Evolutionary conservation across 2,888 invertebrate genomes (phyloP), one percentile per base, ranked within the genome.

Genomic region (Lasioglossum leucozonium): DNA sequence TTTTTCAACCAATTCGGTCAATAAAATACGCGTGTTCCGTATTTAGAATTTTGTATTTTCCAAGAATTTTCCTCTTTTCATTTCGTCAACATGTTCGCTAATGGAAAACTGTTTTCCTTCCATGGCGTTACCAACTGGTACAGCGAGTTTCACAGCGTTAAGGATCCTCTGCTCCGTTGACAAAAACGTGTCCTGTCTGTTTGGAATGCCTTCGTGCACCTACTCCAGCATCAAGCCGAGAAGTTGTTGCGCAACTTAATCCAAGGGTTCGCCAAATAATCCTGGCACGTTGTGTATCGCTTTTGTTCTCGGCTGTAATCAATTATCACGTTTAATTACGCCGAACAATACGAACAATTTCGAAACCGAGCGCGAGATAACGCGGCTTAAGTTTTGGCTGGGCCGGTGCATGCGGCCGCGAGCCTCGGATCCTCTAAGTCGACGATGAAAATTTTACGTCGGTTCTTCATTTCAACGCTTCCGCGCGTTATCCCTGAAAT

Each of bases 311-410:
- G 67, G 0, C 62, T 34, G 62, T 58, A 51, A 85, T 81, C 86
- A 85, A 85, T 86, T 79, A 86, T 77, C 81, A 65, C 77, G 77
- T 86, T 81, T 75, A 44, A 77, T 86, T 85, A 75, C 62, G 47
- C 69, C 65, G 67, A 69, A 42, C n/a, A 72, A 37, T 71, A 55
- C 42, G 75, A 69, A 72, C 47, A 75, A 67, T 78, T 86, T 81
- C 75, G 72, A 75, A n/a, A 13, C 75, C 30, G 34, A 47, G 26
- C 44, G 75, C 72, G 42, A 67, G 58, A 81, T 76, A 78, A 75
- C 65, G 74, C 72, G 18, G 72, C n/a, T 30, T 30, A 84, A 73
- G 62, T 84, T 85, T 65, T 67, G 67, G 67, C 67, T 37, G 67
- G 67, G 47, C 74, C 51, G 51, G 42, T 16, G 47, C 26, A n/a